phyloP scores from a whole-genome alignment of 2,797 vertebrate genomes.

The Etheostoma nigrum region DNA sequence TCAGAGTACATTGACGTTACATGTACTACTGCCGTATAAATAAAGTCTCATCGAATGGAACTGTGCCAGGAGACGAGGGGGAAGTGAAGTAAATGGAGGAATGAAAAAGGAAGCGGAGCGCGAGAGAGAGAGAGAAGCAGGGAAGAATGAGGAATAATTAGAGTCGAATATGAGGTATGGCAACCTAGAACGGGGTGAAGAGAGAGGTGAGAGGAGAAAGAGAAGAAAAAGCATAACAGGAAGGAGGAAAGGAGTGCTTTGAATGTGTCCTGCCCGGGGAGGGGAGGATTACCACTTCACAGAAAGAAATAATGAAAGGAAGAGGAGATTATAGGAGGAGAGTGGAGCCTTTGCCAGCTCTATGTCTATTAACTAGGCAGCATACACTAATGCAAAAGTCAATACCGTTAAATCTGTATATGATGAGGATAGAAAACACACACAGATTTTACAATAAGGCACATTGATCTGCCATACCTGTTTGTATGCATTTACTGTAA shows the following conservation, averaged over 20 bases:
- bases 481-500: neutral
- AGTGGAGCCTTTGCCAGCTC: neutral
- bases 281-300: conserved; percentile 5
- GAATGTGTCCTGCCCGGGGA: neutral
- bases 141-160: neutral
- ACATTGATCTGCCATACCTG: neutral
- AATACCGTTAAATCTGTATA: conserved; percentile 5
- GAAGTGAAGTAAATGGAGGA: conserved; percentile 2
- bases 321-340: neutral
- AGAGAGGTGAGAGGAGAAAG: conserved; percentile 4
- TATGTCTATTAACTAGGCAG: neutral
- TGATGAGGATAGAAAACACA: neutral
- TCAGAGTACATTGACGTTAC: neutral
- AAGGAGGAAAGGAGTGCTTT: conserved; percentile 1
- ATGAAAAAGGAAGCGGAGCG: neutral
- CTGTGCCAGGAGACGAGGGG: neutral
- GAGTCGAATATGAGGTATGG: conserved; percentile 14
- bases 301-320: neutral
- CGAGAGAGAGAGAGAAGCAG: neutral
- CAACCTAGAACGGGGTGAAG: neutral
- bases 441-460: conserved; percentile 11
- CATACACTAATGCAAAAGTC: conserved; percentile 7
- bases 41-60: neutral
- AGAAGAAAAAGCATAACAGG: conserved; percentile 13
- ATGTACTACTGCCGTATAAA: conserved; percentile 7